Conservation (phyloP, 2,888 invertebrate species). For the Eilema griseolum region DNA sequence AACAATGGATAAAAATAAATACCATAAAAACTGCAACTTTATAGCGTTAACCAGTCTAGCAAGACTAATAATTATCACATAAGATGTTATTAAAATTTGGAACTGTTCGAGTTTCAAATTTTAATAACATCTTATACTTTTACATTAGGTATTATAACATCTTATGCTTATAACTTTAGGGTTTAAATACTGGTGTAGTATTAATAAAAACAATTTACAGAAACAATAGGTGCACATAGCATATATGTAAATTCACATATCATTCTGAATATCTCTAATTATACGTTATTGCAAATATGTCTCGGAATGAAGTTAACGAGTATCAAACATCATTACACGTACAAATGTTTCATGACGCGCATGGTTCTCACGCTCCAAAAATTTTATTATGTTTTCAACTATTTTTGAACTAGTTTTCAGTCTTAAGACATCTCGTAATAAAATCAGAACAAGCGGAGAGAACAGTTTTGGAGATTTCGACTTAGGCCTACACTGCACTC, state of each 20-base stretch:
- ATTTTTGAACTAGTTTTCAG: neutral
- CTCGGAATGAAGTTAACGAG: neutral
- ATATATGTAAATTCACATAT: neutral
- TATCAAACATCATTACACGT: constrained; percentile 7
- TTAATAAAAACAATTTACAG: neutral
- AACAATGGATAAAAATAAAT: too few species aligned
- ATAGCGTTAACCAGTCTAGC: neutral
- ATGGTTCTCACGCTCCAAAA: constrained; percentile 7
- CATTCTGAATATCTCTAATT: neutral
- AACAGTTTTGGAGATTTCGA: neutral
- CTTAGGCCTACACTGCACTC: neutral
- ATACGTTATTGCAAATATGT: neutral
- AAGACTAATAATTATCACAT: neutral
- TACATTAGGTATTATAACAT: too few species aligned
- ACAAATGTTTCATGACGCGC: neutral
- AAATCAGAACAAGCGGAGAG: neutral
- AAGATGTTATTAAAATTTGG: neutral
- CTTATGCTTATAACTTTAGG: too few species aligned
- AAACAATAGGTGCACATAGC: neutral
- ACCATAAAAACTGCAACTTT: too few species aligned
- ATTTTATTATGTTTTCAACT: neutral
- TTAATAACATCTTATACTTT: too few species aligned
- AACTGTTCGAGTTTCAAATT: too few species aligned
- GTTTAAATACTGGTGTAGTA: neutral
- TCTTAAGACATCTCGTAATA: neutral